Base-by-base conservation (phyloP, 2,797 vertebrate genomes). In the Bovichtus diacanthus region DNA sequence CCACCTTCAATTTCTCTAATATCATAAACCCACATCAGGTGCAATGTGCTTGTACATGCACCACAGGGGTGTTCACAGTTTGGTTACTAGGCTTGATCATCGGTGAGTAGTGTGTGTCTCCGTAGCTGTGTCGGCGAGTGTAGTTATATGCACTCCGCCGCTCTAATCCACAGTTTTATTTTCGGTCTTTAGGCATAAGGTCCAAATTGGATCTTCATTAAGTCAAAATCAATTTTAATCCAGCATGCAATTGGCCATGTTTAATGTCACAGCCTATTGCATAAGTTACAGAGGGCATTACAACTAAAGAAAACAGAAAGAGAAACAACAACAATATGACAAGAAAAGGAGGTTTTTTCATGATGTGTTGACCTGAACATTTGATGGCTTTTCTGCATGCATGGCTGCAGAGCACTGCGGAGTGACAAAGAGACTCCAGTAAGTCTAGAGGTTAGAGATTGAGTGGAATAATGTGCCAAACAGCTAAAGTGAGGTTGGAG, bases 391-490 rank as follows among this genome's bases (percentile, higher is more conserved):
- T 6, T 54, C 55, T 76, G 64, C 86, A 89, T 93, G 83, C 90
- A 86, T 74, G 87, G 87, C 86, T 91, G 89, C 87, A 92, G 76
- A 74, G 47, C 36, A 34, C 54, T 43, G 63, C 69, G 29, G 67
- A 81, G 67, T 69, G 81, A 87, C 87, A 83, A 84, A 82, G 84
- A 92, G 92, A 92, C 93, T 94, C 92, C 94, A 93, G 88, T 65
- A 72, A 89, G 95, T 94, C 94, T 94, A 83, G 73, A 90, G 88
- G 92, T 92, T 90, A 85, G 87, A 93, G 85, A 88, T 59, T 2
- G 53, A 93, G 84, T 74, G 80, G 87, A 89, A 87, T 84, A 85
- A 90, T 88, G 91, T 89, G 87, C 81, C 84, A 89, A 88, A 91
- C 83, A 86, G 78, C 60, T 21, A 81, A 90, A 91, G 91, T 82